A percentile compares a stretch with the other conserved stretches of the same genome.
These are phyloP conservation scores for Eremophila alpestris DNA, from an alignment of 2,797 vertebrate species.

Conservation along the genomic window DNA sequence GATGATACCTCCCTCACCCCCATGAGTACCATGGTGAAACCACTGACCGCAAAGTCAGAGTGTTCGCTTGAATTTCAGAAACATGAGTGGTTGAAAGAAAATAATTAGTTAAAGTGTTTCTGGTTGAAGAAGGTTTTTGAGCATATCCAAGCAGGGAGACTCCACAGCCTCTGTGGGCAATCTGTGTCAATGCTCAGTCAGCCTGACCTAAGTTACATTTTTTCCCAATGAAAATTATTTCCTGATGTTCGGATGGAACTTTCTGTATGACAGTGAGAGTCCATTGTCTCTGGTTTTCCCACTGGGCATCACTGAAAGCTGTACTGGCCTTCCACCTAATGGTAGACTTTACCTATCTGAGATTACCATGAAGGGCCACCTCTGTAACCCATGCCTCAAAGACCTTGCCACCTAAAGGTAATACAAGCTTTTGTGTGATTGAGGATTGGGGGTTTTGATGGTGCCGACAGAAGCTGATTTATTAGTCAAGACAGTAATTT, in stretches of 20 bases:
- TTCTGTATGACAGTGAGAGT: neutral
- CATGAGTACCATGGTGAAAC: neutral
- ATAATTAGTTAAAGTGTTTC: neutral
- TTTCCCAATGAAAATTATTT: neutral
- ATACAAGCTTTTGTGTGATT: neutral
- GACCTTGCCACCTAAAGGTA: neutral
- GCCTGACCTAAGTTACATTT: neutral
- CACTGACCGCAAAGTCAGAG: neutral
- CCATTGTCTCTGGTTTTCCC: neutral
- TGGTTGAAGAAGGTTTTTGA: neutral
- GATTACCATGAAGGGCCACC: neutral
- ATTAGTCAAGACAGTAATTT: neutral
- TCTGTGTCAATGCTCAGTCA: neutral
- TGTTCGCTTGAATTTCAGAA: neutral
- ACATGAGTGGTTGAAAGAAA: fast-evolving
- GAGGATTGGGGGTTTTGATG: neutral
- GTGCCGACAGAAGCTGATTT: neutral
- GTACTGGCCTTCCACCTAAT: neutral
- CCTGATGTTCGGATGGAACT: neutral
- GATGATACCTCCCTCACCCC: neutral
- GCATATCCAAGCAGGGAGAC: too few species aligned
- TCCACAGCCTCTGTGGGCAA: neutral
- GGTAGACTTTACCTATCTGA: neutral
- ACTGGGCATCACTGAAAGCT: neutral
- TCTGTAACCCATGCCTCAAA: neutral